phyloP scores from a whole-genome alignment of 1,140 invertebrate species.

The Odontomachus brunneus region DNA sequence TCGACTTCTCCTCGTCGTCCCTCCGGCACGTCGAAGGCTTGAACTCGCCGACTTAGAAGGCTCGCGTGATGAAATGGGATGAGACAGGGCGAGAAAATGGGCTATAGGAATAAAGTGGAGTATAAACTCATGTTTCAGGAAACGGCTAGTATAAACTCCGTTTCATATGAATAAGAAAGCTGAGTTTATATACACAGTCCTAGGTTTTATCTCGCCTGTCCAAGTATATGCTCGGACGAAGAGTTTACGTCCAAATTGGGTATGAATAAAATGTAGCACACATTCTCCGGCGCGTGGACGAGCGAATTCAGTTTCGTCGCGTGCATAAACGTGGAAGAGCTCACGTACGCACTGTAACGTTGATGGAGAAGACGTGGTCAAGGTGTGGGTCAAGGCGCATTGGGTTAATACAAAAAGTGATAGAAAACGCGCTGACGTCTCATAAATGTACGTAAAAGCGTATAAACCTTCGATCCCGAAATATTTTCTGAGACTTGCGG shows the following conservation, averaged over 20 bases:
- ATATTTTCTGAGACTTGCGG: too few relatives aligned
- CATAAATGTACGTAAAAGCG: neutral
- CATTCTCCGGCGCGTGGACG: neutral
- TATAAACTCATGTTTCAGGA: conserved; percentile 44
- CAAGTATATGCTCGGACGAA: neutral
- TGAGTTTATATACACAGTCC: conserved; percentile 28
- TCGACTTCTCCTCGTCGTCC: conserved; percentile 56
- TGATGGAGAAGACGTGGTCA: neutral
- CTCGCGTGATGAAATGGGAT: conserved; percentile 48
- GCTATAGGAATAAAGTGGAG: conserved; percentile 31
- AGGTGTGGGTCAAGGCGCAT: too few relatives aligned
- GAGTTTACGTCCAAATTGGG: conserved; percentile 36
- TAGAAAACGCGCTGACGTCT: neutral
- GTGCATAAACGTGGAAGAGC: neutral
- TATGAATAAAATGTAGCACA: conserved; percentile 49
- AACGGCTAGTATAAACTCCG: conserved; percentile 32
- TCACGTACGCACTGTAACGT: neutral
- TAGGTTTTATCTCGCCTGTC: neutral
- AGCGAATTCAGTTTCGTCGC: neutral
- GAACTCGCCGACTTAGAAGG: conserved; percentile 45
- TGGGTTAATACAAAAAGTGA: neutral
- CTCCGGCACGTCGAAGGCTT: conserved; percentile 35
- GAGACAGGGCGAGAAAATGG: conserved; percentile 39
- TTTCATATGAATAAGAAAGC: conserved; percentile 50
- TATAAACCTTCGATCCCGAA: too few relatives aligned